Base-by-base conservation (phyloP, 92 coral and sea anemone species). In the Epizoanthus illoricatus region DNA sequence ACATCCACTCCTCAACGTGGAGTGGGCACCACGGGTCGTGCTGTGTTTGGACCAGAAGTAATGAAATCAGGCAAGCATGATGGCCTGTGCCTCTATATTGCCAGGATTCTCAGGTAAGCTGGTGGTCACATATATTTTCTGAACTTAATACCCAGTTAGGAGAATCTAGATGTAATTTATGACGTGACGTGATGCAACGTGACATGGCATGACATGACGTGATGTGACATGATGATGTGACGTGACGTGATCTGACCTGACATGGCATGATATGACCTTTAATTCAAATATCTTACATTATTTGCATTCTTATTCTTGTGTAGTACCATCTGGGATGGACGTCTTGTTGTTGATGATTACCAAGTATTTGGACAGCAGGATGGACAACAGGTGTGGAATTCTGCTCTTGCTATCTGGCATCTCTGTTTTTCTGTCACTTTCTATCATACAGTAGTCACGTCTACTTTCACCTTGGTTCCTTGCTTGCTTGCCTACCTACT, bases 291-390 rank as follows among this genome's bases (percentile, higher is more conserved):
- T 28, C 2, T 28, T 28, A 28, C 36, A 28, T 28, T 28, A 0
- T 71, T 23, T 21, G 9, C 20, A 9, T 4, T 20, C 7, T 59
- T 11, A 59, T 24, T 23, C 64, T 74, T 74, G 65, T 85, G 2
- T 68, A 96, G 99, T 61, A 88, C 96, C 8, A 19, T 96, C 21
- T 96, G 98, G 99, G 99, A 93, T 88, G 90, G 93, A 39, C 86
- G 91, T 65, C 86, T 96, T 58, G 96, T 93, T 69, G 81, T 76
- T 67, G 96, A 93, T 81, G 92, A 93, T 55, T 91, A 84, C 66
- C 85, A 83, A 4, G 71, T 84, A 13, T 91, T 90, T 9, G 94
- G 86, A 55, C 91, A 90, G 33, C 84, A 88, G 80, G 89, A 71
- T 19, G 76, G 64, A 40, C 65, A 81, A 45, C 88, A 90, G 92